Evolutionary conservation across 1,140 invertebrate species (phyloP), one percentile per base, ranked within the genome.

Genomic region (Rhyacophila brunnea): DNA sequence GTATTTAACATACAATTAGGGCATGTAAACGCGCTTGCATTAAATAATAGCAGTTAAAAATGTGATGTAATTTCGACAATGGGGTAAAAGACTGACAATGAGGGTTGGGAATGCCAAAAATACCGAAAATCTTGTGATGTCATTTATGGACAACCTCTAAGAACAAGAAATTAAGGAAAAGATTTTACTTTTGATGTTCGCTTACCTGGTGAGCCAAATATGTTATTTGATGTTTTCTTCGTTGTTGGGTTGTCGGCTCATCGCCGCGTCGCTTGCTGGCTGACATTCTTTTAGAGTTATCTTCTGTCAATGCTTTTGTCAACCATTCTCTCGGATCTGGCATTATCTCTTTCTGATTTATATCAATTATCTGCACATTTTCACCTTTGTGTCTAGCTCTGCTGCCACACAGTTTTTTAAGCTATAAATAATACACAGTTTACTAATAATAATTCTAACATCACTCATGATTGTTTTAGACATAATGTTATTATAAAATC

Each of bases 141-240:
- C n/a, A n/a, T n/a, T n/a, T n/a, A n/a, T n/a, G n/a, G 14, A 43
- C 10, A 15, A 43, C 10, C 13, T n/a, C 3, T 15, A 1, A n/a
- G 9, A 15, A 15, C 10, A 9, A 43, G 14, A 13, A 15, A 43
- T 51, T 7, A 35, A 23, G 3, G 17, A 40, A 38, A 43, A 48
- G 17, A 15, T 19, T 55, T 38, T 49, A 0, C 40, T 42, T 32
- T n/a, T 5, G 43, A 18, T 13, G 38, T 13, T 11, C 48, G 20
- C 14, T 65, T 69, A 86, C 84, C 80, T 91, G 92, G 73, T 92
- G 90, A 6, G 95, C 94, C 53, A 97, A 81, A 74, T 97, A 97
- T 2, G 93, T 96, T 64, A 98, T 98, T 79, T 98, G 95, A 82
- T 98, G 94, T 75, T 97, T 97, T 35, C 87, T 79, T 65, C 83